Evolutionary conservation across 2,113 vertebrate genomes (phyloP).

Genomic region (Lathamus discolor): DNA sequence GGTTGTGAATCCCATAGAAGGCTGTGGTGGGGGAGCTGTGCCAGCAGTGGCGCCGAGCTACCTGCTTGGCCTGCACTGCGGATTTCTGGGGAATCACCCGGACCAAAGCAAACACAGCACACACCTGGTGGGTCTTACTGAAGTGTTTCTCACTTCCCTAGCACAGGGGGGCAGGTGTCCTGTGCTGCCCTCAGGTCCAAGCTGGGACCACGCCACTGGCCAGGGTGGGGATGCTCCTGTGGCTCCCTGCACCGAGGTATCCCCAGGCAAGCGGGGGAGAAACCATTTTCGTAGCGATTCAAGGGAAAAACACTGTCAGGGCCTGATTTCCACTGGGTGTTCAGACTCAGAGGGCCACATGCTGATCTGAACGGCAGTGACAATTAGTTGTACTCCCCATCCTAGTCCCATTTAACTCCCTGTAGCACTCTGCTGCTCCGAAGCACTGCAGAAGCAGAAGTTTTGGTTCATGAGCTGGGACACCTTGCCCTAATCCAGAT

Average conservation of each 20-base stretch:
- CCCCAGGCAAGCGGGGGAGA: neutral
- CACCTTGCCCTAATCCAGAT: fast-evolving
- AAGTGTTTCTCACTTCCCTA: neutral
- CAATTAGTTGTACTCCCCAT: neutral
- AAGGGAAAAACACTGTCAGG: neutral
- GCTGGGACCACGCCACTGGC: neutral
- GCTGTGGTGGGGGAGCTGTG: neutral
- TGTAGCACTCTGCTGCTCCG: neutral
- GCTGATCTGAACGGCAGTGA: neutral
- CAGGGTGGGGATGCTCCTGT: fast-evolving
- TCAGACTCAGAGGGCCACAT: neutral
- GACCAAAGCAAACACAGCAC: neutral
- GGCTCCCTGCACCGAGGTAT: fast-evolving
- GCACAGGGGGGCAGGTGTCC: neutral
- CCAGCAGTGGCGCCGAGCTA: fast-evolving
- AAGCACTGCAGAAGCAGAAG: neutral
- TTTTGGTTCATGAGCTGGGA: neutral
- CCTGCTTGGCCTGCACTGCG: neutral
- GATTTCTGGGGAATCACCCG: slow-evolving; percentile 29
- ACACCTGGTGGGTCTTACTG: neutral
- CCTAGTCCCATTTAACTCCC: neutral
- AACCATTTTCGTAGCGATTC: neutral
- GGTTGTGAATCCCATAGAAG: neutral
- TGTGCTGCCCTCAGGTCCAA: fast-evolving
- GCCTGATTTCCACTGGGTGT: neutral